Evolutionary conservation across 2,797 vertebrate genomes (phyloP), one percentile per base, ranked within the genome.

Genomic region (Premnoplex brunnescens): DNA sequence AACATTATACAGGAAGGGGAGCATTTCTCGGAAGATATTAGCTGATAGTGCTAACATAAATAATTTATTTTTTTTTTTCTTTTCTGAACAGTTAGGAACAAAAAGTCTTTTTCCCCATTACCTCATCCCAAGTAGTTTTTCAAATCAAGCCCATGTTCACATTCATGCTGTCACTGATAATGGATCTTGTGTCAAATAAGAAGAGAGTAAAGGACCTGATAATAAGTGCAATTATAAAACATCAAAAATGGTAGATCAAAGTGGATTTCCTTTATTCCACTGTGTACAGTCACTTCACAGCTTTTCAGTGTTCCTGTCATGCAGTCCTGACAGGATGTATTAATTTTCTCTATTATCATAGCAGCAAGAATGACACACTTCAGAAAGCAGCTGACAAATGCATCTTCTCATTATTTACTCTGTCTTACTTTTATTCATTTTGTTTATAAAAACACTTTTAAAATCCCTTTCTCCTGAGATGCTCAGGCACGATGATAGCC

Each of bases 221-320:
- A 98, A 98, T 98, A 97, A 97, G 96, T 69, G 95, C 96, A 97
- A 98, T 98, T 97, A 98, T 97, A 96, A 97, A 97, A 97, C 97
- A 97, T 98, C 97, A 97, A 96, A 98, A 98, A 97, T 97, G 95
- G 97, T 97, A 98, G 97, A 98, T 98, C 97, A 97, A 97, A 98
- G 97, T 97, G 93, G 96, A 97, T 98, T 97, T 97, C 95, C 87
- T 49, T 93, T 59, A 96, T 95, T 97, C 94, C 89, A 88, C 77
- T 96, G 92, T 95, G 95, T 91, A 91, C 88, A 96, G 95, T 96
- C 94, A 97, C 92, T 97, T 98, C 95, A 95, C 67, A 97, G 91
- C 93, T 95, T 97, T 97, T 97, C 94, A 89, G 91, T 95, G 96
- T 96, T 97, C 94, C 92, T 94, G 89, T 97, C 93, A 97, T 88